Percentiles rank a stretch among this genome's conserved stretches.
phyloP scores from a whole-genome alignment of 2,113 vertebrate species.

The Marcusenius ussheri region DNA sequence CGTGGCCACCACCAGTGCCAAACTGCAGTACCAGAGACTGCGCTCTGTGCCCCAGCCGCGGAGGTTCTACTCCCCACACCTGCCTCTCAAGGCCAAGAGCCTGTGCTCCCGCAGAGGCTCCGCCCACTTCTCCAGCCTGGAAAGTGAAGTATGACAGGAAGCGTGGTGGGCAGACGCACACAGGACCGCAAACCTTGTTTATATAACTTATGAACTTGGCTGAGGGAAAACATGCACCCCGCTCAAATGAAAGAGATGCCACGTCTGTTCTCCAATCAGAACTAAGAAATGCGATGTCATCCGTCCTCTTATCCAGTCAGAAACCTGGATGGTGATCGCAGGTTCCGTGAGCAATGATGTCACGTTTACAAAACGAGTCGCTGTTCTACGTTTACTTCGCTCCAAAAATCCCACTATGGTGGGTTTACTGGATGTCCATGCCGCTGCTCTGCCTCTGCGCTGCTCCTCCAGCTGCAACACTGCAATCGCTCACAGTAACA shows the following conservation, averaged over 20 bases:
- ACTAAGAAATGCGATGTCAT: constrained; percentile 69
- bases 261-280: constrained; percentile 56
- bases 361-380: constrained; percentile 54
- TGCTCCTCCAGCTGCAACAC: constrained; percentile 28
- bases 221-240: constrained; percentile 59
- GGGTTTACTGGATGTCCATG: background rate
- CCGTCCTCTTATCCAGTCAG: constrained; percentile 62
- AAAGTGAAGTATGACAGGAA: constrained; percentile 88
- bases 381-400: background rate
- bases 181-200: constrained; percentile 45
- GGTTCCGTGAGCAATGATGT: constrained; percentile 72
- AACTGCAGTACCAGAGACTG: constrained; percentile 71
- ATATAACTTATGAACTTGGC: constrained; percentile 57
- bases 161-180: constrained; percentile 54
- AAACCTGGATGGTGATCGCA: constrained; percentile 61
- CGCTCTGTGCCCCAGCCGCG: constrained; percentile 67
- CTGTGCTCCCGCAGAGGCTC: constrained; percentile 81
- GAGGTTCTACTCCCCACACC: constrained; percentile 69
- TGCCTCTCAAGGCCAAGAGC: constrained; percentile 74
- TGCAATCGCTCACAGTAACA: constrained; percentile 42
- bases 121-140: constrained; percentile 87
- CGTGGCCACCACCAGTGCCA: constrained; percentile 60
- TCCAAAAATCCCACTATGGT: background rate
- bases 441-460: background rate
- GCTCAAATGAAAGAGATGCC: constrained; percentile 13